These are phyloP conservation scores for Colostygia pectinataria DNA, from an alignment of 2,888 invertebrate genomes.

Conservation along the genomic window DNA sequence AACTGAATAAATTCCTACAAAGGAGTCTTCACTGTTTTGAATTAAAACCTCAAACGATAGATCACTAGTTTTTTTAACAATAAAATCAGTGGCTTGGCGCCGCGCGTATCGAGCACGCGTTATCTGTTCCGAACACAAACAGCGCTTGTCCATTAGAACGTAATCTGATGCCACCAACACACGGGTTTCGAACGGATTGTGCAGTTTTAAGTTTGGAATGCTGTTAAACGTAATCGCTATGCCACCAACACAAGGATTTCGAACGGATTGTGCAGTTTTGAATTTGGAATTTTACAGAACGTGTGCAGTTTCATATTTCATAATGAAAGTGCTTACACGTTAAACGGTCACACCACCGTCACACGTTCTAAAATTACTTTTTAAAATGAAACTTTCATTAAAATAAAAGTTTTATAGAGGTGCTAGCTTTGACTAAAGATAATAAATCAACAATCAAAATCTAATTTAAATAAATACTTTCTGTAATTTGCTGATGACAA, in stretches of 20 bases:
- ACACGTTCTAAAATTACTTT: no score
- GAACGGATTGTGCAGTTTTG: constrained; percentile 55
- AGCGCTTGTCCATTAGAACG: constrained; percentile 82
- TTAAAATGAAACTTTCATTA: no score
- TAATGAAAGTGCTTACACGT: no score
- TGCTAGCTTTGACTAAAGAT: no score
- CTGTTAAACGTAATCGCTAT: constrained; percentile 77
- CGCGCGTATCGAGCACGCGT: constrained; percentile 75
- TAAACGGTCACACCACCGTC: no score
- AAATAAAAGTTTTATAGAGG: no score
- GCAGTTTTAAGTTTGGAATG: constrained; percentile 65
- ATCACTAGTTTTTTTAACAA: constrained; percentile 61
- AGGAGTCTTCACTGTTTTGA: constrained; percentile 18
- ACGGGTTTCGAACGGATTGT: constrained; percentile 52
- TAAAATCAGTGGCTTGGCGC: constrained; percentile 79
- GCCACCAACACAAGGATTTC: constrained; percentile 76
- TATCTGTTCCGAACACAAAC: constrained; percentile 78
- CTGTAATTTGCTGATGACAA: no score
- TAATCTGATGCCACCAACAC: constrained; percentile 82
- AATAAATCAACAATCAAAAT: no score
- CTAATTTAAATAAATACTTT: no score
- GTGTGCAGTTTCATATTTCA: constrained; percentile 36
- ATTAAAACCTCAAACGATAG: constrained; percentile 51
- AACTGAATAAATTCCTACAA: not conserved
- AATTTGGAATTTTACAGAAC: constrained; percentile 61